Conservation (phyloP, 2,888 invertebrate genomes). For the Drosophila neutralis region DNA sequence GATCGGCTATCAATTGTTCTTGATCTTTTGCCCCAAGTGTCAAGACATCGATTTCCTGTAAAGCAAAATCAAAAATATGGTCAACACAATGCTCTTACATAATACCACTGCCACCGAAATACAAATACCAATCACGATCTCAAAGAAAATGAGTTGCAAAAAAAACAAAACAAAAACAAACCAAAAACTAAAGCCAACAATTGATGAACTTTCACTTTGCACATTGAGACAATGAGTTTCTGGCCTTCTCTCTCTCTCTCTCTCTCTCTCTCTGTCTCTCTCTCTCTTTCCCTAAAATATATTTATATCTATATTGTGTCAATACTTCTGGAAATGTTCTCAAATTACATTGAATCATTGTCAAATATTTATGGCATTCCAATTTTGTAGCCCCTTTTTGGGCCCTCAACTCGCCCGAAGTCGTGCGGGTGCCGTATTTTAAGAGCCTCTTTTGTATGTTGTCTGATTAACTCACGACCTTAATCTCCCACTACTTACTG, state of each 20-base stretch:
- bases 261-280: not conserved
- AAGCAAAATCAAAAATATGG: constrained; percentile 31
- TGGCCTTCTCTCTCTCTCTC: not conserved
- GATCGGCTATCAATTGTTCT: constrained; percentile 87
- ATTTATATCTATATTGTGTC: not conserved
- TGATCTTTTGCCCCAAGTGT: constrained; percentile 87
- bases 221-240: constrained; percentile 49
- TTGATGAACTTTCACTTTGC: constrained; percentile 69
- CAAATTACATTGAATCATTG: not conserved
- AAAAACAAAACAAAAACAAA: constrained; percentile 15
- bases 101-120: constrained; percentile 37
- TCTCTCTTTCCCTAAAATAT: not conserved
- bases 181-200: constrained; percentile 26
- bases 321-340: not conserved
- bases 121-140: constrained; percentile 6
- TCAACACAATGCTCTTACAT: constrained; percentile 12
- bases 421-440: not conserved
- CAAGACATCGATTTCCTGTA: constrained; percentile 89
- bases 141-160: constrained; percentile 33
- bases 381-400: not conserved
- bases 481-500: constrained; percentile 19
- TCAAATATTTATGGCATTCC: not conserved
- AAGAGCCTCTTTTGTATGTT: not conserved
- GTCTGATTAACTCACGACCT: constrained; percentile 15
- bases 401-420: not conserved